These are phyloP conservation scores for Panorpa germanica DNA, from an alignment of 2,888 invertebrate species.

Conservation along the genomic window DNA sequence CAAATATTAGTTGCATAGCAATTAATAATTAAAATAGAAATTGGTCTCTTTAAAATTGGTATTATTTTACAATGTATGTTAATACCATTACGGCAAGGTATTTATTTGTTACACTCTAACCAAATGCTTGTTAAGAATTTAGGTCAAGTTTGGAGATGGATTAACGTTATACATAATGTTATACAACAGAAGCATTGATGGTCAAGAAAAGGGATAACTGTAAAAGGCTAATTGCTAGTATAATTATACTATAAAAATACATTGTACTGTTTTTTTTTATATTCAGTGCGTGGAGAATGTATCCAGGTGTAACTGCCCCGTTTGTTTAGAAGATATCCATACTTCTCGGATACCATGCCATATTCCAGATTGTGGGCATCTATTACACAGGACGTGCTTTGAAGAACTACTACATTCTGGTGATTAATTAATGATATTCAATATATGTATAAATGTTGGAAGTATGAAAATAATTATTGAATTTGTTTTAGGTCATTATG, in stretches of 20 bases:
- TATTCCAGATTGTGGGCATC: constrained; percentile 78
- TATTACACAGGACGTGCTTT: constrained; percentile 71
- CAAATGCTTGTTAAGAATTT: too few species aligned
- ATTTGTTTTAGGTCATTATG: constrained; percentile 53
- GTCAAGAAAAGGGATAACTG: constrained; percentile 3
- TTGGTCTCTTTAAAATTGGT: too few species aligned
- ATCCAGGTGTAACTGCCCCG: constrained; percentile 73
- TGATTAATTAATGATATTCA: background rate
- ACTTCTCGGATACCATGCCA: constrained; percentile 77
- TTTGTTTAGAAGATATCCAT: constrained; percentile 80
- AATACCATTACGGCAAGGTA: too few species aligned
- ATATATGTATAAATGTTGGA: too few species aligned
- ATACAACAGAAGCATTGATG: background rate
- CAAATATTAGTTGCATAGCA: too few species aligned
- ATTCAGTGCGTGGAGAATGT: constrained; percentile 77
- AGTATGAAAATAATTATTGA: background rate
- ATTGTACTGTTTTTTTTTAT: constrained; percentile 6
- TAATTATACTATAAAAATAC: constrained; percentile 11
- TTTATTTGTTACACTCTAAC: too few species aligned
- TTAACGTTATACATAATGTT: too few species aligned
- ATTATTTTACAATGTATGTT: too few species aligned
- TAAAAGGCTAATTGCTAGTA: constrained; percentile 4
- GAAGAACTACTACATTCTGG: constrained; percentile 42
- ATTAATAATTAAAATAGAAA: too few species aligned
- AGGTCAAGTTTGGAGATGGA: too few species aligned